phyloP scores from a whole-genome alignment of 2,888 invertebrate species.

The Hyles lineata region DNA sequence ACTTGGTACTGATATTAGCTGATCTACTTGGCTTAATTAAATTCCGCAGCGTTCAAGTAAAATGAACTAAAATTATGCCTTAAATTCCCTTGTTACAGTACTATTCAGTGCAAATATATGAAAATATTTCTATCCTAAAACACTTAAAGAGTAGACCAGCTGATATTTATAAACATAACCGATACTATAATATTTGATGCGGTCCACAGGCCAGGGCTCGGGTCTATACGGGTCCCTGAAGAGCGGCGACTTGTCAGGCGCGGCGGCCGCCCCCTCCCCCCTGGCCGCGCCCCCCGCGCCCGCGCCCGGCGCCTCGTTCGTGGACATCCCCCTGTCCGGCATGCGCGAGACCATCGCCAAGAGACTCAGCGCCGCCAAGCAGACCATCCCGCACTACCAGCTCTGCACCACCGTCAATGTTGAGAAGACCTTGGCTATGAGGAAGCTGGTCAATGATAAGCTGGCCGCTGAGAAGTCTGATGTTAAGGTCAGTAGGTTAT shows the following conservation, averaged over 20 bases:
- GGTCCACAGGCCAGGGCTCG: slow-evolving; percentile 86
- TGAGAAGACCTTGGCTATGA: slow-evolving; percentile 90
- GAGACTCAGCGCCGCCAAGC: slow-evolving; percentile 94
- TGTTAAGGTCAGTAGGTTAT: slow-evolving; percentile 82
- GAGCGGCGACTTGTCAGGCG: slow-evolving; percentile 89
- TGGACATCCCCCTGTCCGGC: slow-evolving; percentile 93
- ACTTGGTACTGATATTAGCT: no score
- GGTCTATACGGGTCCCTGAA: slow-evolving; percentile 94
- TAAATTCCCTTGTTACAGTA: no score
- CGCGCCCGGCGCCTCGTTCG: slow-evolving; percentile 82
- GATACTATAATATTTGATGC: slow-evolving; percentile 19
- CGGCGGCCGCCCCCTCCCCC: slow-evolving; percentile 42
- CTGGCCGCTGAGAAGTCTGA: slow-evolving; percentile 88
- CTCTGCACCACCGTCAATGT: slow-evolving; percentile 93
- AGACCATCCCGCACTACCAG: slow-evolving; percentile 98
- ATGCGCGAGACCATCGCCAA: slow-evolving; percentile 96
- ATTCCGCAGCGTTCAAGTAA: no score
- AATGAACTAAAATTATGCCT: no score
- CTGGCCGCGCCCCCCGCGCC: slow-evolving; percentile 61
- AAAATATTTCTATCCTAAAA: no score
- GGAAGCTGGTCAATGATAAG: slow-evolving; percentile 91
- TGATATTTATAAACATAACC: not conserved
- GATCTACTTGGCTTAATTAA: no score
- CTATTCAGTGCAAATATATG: no score
- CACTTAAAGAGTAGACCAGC: no score